phyloP scores from a whole-genome alignment of 2,888 invertebrate species.

The Sthenelais limicola region DNA sequence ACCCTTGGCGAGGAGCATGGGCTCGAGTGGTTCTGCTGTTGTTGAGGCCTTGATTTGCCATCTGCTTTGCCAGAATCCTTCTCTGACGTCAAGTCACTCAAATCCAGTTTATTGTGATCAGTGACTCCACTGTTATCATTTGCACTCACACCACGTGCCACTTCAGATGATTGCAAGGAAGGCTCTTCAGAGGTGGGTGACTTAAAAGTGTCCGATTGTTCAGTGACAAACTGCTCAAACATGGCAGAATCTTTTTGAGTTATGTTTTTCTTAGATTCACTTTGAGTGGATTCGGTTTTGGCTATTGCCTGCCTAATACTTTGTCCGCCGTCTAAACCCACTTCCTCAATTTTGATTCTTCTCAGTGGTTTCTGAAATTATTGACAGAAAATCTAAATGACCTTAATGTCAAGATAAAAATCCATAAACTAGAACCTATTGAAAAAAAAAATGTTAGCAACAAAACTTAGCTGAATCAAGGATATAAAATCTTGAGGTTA shows the following conservation, averaged over 20 bases:
- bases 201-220: neutral
- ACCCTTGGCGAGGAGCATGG: constrained; percentile 24
- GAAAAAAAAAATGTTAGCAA: too few relatives aligned
- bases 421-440: too few relatives aligned
- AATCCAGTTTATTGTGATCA: neutral
- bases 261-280: constrained; percentile 54
- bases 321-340: constrained; percentile 59
- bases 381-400: neutral
- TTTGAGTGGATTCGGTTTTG: constrained; percentile 49
- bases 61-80: neutral
- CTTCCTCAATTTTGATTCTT: constrained; percentile 65
- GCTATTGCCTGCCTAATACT: constrained; percentile 39
- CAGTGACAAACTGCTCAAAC: constrained; percentile 52
- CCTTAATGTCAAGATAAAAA: too few relatives aligned
- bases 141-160: neutral
- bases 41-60: neutral
- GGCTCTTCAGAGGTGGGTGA: too few relatives aligned
- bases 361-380: constrained; percentile 36
- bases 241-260: constrained; percentile 55
- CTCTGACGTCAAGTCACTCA: neutral
- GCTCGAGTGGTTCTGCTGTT: neutral
- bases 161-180: too few relatives aligned
- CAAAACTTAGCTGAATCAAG: too few relatives aligned
- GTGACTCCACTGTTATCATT: neutral
- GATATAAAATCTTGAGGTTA: too few relatives aligned